phyloP scores from a whole-genome alignment of 2,888 invertebrate species.

The Molanna angustata region DNA sequence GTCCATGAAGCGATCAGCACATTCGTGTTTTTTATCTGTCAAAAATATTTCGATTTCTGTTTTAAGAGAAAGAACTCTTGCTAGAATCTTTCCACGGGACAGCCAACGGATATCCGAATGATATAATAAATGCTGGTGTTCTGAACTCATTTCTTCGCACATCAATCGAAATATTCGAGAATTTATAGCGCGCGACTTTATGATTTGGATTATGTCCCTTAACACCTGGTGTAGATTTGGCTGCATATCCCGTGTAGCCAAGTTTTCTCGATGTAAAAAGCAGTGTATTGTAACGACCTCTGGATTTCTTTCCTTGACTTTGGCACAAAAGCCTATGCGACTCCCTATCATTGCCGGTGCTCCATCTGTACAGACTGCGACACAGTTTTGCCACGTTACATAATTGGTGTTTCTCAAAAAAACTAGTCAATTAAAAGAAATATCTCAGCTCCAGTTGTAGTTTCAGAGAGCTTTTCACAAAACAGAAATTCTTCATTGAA shows the following conservation, averaged over 20 bases:
- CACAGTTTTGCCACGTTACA: constrained; percentile 17
- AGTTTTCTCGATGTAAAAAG: constrained; percentile 18
- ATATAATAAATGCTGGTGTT: background rate
- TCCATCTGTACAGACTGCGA: constrained; percentile 20
- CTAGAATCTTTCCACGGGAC: background rate
- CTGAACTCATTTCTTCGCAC: constrained; percentile 2
- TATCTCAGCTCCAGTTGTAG: constrained; percentile 7
- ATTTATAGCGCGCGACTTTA: background rate
- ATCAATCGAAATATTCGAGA: background rate
- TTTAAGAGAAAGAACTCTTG: constrained; percentile 5
- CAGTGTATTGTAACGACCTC: constrained; percentile 14
- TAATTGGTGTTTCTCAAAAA: constrained; percentile 15
- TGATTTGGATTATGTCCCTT: background rate
- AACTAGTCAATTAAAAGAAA: constrained; percentile 9
- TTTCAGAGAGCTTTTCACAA: background rate
- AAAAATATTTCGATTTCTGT: constrained; percentile 6
- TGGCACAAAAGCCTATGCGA: constrained; percentile 15
- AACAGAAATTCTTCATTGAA: background rate
- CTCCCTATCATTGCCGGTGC: constrained; percentile 14
- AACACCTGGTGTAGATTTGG: constrained; percentile 1
- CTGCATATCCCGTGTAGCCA: constrained; percentile 17
- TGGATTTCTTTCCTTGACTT: constrained; percentile 12
- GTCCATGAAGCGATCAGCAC: constrained; percentile 6
- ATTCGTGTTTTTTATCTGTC: constrained; percentile 7
- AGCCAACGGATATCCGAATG: background rate